Base-by-base conservation (phyloP, 1,140 invertebrate species). In the Aphelinus certus region DNA sequence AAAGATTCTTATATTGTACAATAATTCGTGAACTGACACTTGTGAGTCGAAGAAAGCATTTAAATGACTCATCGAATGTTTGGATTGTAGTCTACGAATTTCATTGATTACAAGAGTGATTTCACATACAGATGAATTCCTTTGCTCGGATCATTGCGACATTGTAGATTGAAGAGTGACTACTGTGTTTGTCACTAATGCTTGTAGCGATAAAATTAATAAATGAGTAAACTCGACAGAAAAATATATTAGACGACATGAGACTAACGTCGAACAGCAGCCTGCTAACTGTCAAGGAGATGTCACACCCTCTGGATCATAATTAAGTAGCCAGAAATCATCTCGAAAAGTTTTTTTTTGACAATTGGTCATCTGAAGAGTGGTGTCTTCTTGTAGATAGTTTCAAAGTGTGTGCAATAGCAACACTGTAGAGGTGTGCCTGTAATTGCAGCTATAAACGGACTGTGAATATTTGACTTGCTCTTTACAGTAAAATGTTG, bases 391-490 rank as follows among this genome's bases (percentile, higher is more conserved):
- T 26, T 26, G 26, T 26, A 26, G 26, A 26, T 26, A 26, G 26
- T 26, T 26, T 26, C 26, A 26, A 26, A 26, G 9, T 63, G 43
- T n/a, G 26, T 57, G 55, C 49, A 68, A 68, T 10, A 58, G 55
- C 6, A 47, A 46, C 66, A 68, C 66, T 5, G 5, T 58, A 68
- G 58, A 42, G 48, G 45, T 68, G 45, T 42, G 55, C 49, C 66
- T 68, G 43, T 56, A 3, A 57, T 68, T 68, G 55, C 55, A 48
- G 66, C 53, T 58, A 58, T 68, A 10, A 26, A 68, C 66, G 57
- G 66, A 68, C 66, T 68, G 43, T 68, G 45, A 68, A 68, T 56
- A 5, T 68, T 68, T 68, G 55, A 58, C 53, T 57, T 68, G 66
- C 55, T 68, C 66, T 48, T 47, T 47, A 68, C 7, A 58, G 45